These are phyloP conservation scores for Ennomos erosarius DNA, from an alignment of 2,888 invertebrate species.

Conservation along the genomic window DNA sequence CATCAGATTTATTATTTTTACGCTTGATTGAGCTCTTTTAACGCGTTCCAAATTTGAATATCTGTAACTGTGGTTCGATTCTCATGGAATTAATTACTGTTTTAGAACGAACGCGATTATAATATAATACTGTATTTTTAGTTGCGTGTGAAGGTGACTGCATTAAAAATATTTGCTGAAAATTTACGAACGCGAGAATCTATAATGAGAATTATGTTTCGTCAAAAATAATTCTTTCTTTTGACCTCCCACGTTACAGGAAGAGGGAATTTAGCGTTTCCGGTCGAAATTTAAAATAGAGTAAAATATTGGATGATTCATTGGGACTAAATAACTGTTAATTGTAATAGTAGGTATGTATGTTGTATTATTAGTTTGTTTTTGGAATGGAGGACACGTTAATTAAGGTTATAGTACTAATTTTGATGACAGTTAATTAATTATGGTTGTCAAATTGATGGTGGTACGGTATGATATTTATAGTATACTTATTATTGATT, in stretches of 20 bases:
- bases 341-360: slow-evolving; percentile 40
- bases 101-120: slow-evolving; percentile 25
- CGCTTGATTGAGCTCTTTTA: slow-evolving; percentile 57
- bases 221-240: slow-evolving; percentile 36
- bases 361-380: slow-evolving; percentile 17
- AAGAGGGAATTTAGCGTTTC: slow-evolving; percentile 59
- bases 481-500: no score
- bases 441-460: no score
- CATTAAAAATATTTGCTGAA: slow-evolving; percentile 25
- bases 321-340: slow-evolving; percentile 22
- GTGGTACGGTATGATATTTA: no score
- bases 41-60: slow-evolving; percentile 29
- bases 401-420: slow-evolving; percentile 41
- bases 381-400: slow-evolving; percentile 52
- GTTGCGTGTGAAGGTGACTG: slow-evolving; percentile 35
- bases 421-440: neutral
- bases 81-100: slow-evolving; percentile 40
- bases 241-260: slow-evolving; percentile 49
- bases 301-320: slow-evolving; percentile 38
- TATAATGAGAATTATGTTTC: slow-evolving; percentile 32
- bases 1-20: slow-evolving; percentile 62
- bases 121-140: slow-evolving; percentile 4
- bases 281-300: slow-evolving; percentile 53
- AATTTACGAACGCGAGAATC: slow-evolving; percentile 20
- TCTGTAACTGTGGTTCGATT: slow-evolving; percentile 34